phyloP scores from a whole-genome alignment of 2,113 vertebrate genomes.

The Alethe diademata region DNA sequence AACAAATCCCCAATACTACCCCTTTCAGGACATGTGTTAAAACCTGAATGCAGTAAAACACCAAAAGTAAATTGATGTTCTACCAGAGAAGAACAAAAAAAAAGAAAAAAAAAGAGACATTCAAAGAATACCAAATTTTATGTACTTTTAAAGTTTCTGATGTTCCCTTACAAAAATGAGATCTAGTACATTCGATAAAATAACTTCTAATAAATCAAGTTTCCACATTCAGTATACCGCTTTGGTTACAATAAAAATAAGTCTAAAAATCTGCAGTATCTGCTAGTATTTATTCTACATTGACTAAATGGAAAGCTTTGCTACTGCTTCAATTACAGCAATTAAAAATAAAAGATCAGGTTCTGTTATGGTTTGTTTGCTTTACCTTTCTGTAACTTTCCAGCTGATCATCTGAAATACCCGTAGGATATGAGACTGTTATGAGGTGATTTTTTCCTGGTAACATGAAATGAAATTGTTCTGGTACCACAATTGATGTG shows the following conservation, averaged over 20 bases:
- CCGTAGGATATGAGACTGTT: constrained; percentile 86
- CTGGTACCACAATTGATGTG: constrained; percentile 82
- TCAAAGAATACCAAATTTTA: background rate
- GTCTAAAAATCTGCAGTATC: background rate
- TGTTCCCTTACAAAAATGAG: background rate
- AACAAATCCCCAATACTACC: background rate
- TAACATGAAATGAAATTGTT: constrained; percentile 89
- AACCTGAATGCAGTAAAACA: background rate
- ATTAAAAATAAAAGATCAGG: background rate
- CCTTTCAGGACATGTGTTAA: background rate
- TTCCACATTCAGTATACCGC: background rate
- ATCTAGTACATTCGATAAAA: background rate
- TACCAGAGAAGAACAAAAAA: background rate
- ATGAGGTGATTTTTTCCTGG: constrained; percentile 79
- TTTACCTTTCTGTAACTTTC: constrained; percentile 83
- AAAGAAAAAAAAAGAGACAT: background rate
- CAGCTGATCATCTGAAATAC: constrained; percentile 84
- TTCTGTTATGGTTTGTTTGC: background rate
- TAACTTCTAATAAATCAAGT: background rate
- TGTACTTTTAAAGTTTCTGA: background rate
- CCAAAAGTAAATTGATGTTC: background rate
- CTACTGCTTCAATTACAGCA: background rate
- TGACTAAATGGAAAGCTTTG: background rate
- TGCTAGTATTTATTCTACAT: background rate
- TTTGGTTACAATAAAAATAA: background rate